phyloP scores from a whole-genome alignment of 2,888 invertebrate genomes.

The Trissoscelio sp. region DNA sequence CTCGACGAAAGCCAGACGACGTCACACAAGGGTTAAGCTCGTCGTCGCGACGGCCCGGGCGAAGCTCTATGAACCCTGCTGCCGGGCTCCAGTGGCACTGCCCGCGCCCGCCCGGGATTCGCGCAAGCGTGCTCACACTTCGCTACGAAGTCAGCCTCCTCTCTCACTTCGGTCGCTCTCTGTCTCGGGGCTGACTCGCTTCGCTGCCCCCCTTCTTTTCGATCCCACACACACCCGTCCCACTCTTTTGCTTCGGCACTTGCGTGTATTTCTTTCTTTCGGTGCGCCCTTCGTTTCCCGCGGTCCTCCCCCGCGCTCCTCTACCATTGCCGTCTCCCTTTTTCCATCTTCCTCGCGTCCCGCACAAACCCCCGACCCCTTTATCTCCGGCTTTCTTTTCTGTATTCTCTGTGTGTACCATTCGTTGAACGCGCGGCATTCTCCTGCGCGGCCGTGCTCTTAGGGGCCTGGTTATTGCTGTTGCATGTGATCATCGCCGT shows the following conservation, averaged over 20 bases:
- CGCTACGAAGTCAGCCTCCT: constrained; percentile 77
- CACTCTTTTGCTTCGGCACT: constrained; percentile 65
- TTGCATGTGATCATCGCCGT: constrained; percentile 50
- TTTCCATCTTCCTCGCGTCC: constrained; percentile 31
- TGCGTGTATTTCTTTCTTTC: constrained; percentile 67
- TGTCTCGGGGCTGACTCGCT: constrained; percentile 61
- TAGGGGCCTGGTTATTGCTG: constrained; percentile 33
- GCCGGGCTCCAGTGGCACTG: constrained; percentile 83
- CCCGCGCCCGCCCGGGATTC: constrained; percentile 83
- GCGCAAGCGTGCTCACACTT: constrained; percentile 82
- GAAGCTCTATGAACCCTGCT: constrained; percentile 82
- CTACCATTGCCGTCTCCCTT: constrained; percentile 30
- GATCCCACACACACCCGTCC: constrained; percentile 58
- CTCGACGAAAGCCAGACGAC: constrained; percentile 64
- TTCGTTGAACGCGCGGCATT: constrained; percentile 24
- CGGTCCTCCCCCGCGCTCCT: constrained; percentile 16
- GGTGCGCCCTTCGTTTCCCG: constrained; percentile 37
- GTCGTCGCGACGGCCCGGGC: constrained; percentile 82
- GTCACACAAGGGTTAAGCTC: constrained; percentile 75
- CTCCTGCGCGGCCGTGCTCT: constrained; percentile 26
- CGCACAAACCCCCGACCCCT: constrained; percentile 38
- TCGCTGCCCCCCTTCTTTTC: constrained; percentile 60
- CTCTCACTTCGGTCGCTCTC: constrained; percentile 67
- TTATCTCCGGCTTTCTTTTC: constrained; percentile 45
- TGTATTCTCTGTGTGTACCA: constrained; percentile 10